A percentile compares a stretch with the other conserved stretches of the same genome.
These are phyloP conservation scores for Engraulis encrasicolus DNA, from an alignment of 2,113 vertebrate genomes.

Conservation along the genomic window DNA sequence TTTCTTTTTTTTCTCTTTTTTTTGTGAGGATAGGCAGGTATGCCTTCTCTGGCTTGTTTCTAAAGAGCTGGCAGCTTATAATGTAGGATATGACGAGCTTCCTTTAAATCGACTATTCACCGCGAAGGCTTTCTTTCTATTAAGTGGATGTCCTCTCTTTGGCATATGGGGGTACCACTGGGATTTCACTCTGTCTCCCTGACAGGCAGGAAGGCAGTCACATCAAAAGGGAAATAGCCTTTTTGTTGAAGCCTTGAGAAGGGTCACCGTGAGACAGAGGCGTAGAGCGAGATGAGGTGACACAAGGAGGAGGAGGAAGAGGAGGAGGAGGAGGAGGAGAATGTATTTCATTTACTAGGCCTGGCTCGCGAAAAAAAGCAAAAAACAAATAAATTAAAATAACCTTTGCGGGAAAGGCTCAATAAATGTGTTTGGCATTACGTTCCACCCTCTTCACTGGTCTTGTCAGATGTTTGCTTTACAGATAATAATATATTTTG, in stretches of 20 bases:
- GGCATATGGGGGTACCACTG: not conserved
- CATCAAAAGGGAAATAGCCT: not conserved
- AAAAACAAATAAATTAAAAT: not conserved
- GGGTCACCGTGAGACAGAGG: not conserved
- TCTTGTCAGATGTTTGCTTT: not conserved
- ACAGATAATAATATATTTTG: constrained; percentile 3
- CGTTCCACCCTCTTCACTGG: not conserved
- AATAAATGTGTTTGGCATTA: not conserved
- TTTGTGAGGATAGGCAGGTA: not conserved
- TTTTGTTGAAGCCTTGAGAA: not conserved
- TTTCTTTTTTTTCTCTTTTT: no score
- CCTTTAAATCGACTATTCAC: not conserved
- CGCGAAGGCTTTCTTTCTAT: not conserved
- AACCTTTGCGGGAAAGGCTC: not conserved
- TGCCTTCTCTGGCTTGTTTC: not conserved
- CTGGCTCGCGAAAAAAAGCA: not conserved
- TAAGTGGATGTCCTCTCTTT: not conserved
- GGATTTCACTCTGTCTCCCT: not conserved
- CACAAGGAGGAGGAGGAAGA: not conserved
- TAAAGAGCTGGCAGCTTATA: not conserved
- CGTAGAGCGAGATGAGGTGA: not conserved
- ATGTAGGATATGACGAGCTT: not conserved
- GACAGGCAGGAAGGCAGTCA: not conserved
- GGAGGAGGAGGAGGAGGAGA: not conserved
- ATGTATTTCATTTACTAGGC: not conserved